Evolutionary conservation across 2,113 vertebrate species (phyloP).

Genomic region (Salvelinus sp.): DNA sequence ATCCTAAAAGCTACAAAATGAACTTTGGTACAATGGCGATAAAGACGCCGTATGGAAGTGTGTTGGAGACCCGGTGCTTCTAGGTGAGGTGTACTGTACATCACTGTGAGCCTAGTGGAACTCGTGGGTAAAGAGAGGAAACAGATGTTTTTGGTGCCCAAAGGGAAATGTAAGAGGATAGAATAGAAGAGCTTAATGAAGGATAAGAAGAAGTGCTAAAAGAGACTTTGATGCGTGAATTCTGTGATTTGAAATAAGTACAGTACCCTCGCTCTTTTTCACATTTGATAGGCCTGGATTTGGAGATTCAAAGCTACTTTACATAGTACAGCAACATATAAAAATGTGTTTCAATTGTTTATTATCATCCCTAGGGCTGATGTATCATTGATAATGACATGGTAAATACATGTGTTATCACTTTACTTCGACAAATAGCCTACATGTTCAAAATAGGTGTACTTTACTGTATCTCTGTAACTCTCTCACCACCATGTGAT

Average conservation of each 20-base stretch:
- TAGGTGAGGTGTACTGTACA: slow-evolving; percentile 25
- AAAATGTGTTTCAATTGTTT: too few species aligned
- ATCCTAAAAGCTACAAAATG: slow-evolving; percentile 27
- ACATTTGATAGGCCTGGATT: neutral
- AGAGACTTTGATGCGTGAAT: slow-evolving; percentile 50
- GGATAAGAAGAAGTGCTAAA: slow-evolving; percentile 48
- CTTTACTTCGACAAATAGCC: too few species aligned
- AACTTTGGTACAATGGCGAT: slow-evolving; percentile 18
- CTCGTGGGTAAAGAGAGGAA: slow-evolving; percentile 49
- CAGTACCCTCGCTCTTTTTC: slow-evolving; percentile 12
- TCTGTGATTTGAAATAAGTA: slow-evolving; percentile 35
- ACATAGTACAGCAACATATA: too few species aligned
- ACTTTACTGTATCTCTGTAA: neutral
- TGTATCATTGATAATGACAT: too few species aligned
- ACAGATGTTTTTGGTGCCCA: slow-evolving; percentile 64
- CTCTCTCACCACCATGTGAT: neutral
- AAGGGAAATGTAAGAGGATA: slow-evolving; percentile 44
- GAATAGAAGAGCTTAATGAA: slow-evolving; percentile 57
- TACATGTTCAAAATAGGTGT: neutral
- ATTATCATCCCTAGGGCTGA: too few species aligned
- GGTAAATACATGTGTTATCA: too few species aligned
- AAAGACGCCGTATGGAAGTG: slow-evolving; percentile 23
- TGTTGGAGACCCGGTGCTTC: slow-evolving; percentile 38
- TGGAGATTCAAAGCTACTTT: neutral
- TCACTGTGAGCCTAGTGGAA: slow-evolving; percentile 50